Conservation (phyloP, 2,113 vertebrate genomes). For the Eleginops maclovinus region DNA sequence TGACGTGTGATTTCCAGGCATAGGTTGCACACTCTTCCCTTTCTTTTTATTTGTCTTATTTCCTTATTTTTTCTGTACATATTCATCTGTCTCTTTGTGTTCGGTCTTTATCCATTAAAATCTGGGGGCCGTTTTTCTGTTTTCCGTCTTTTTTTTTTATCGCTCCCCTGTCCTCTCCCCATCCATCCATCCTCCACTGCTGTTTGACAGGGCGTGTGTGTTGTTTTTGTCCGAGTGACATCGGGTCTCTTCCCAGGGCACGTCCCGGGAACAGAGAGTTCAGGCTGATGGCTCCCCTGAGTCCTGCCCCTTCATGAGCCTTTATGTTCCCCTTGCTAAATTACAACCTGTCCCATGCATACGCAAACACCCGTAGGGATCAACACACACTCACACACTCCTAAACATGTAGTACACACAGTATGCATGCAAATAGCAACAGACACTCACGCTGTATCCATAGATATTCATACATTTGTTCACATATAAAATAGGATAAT, state of each 20-base stretch:
- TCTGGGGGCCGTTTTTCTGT: slow-evolving; percentile 22
- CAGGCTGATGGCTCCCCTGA: slow-evolving; percentile 69
- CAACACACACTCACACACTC: slow-evolving; percentile 11
- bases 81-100: slow-evolving; percentile 45
- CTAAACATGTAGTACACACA: background rate
- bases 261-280: slow-evolving; percentile 62
- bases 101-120: slow-evolving; percentile 38
- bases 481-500: background rate
- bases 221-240: slow-evolving; percentile 79
- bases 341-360: slow-evolving; percentile 56
- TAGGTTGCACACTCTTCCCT: slow-evolving; percentile 26
- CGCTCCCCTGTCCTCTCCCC: slow-evolving; percentile 46
- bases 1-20: slow-evolving; percentile 52
- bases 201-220: slow-evolving; percentile 77
- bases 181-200: slow-evolving; percentile 66
- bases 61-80: slow-evolving; percentile 33
- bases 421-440: background rate
- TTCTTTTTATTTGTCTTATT: slow-evolving; percentile 35
- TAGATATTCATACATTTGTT: background rate
- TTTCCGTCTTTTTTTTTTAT: slow-evolving; percentile 55
- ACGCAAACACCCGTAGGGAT: slow-evolving; percentile 17
- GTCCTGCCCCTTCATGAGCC: slow-evolving; percentile 66
- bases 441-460: background rate
- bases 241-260: slow-evolving; percentile 79
- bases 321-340: slow-evolving; percentile 63